Evolutionary conservation across 2,888 invertebrate genomes (phyloP).

Genomic region (Callyntrura sp.): DNA sequence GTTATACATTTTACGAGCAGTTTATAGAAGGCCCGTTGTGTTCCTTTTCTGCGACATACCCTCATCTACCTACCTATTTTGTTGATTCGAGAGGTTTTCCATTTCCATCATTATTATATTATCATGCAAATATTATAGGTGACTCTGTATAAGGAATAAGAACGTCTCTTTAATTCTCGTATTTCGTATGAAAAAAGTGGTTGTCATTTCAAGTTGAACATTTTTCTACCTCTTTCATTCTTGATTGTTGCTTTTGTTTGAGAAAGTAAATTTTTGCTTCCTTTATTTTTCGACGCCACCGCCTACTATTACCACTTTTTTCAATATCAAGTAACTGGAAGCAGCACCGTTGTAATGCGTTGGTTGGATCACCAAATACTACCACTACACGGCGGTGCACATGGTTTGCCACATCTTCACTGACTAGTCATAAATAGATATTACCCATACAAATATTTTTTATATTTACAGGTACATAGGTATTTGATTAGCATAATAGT

Average conservation of each 20-base stretch:
- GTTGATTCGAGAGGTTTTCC: not conserved
- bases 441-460: not conserved
- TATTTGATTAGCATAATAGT: constrained; percentile 39
- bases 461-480: too few relatives aligned
- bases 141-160: constrained; percentile 29
- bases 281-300: constrained; percentile 13
- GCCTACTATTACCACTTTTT: not conserved
- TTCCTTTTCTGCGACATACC: too few relatives aligned
- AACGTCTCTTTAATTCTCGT: not conserved
- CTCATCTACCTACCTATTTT: not conserved
- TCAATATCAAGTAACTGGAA: not conserved
- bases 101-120: constrained; percentile 2
- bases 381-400: not conserved
- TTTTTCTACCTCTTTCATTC: not conserved
- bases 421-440: not conserved
- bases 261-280: constrained; percentile 44
- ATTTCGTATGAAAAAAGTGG: constrained; percentile 12
- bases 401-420: not conserved
- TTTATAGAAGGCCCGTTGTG: not conserved
- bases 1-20: not conserved
- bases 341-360: not conserved
- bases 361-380: not conserved
- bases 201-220: too few relatives aligned
- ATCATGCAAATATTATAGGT: constrained; percentile 23
- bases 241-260: constrained; percentile 34